Base-by-base conservation (phyloP, 1,140 invertebrate species). In the Lordiphosa collinella region DNA sequence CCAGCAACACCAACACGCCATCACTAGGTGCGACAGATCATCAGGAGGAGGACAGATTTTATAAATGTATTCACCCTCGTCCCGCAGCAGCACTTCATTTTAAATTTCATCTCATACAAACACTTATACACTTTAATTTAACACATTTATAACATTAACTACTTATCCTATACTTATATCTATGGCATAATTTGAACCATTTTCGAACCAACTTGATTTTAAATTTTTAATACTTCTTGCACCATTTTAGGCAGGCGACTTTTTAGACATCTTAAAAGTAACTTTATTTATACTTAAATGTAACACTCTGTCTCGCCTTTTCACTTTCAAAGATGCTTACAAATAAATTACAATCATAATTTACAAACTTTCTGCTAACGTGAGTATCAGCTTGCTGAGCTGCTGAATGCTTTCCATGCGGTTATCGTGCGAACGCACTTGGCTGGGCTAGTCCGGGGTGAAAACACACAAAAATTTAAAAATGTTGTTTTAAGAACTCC, bases 231-330 rank as follows among this genome's bases (percentile, higher is more conserved):
- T 13, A 47, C 16, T 31, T 13, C 25, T 13, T 43, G 16, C 49
- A 46, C 40, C 47, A 35, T 58, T 70, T 72, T 70, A 67, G 54
- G 46, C 49, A 67, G 54, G 46, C 49, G 40, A 57, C 62, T 67
- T 65, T 44, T 44, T n/a, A 44, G 22, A 44, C 18, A 43, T 18
- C 11, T 29, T 9, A 31, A 31, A 44, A 44, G 4, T 16, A n/a
- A 16, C 9, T 10, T 40, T 65, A 57, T 62, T 57, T 53, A 16
- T 13, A 35, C 31, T 43, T 13, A 12, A 38, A 44, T 14, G 10
- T 13, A 47, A 29, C 29, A 13, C n/a, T n/a, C n/a, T n/a, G n/a
- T n/a, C n/a, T n/a, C n/a, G n/a, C n/a, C n/a, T n/a, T n/a, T n/a
- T n/a, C n/a, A n/a, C n/a, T n/a, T n/a, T n/a, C n/a, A n/a, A n/a